Evolutionary conservation across 2,797 vertebrate genomes (phyloP).

Genomic region (Arnoldichthys spilopterus): DNA sequence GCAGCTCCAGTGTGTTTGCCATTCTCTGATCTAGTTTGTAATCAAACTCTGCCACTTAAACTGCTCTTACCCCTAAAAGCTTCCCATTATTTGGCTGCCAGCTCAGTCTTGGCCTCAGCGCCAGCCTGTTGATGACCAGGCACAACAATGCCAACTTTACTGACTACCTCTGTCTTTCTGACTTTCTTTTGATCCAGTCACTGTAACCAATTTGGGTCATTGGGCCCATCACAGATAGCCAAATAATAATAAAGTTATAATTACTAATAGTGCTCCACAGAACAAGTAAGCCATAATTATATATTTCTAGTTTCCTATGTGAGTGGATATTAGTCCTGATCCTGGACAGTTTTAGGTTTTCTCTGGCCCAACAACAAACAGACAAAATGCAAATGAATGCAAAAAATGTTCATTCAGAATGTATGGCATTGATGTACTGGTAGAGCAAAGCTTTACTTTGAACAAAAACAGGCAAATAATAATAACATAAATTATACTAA

Average conservation of each 20-base stretch:
- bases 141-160: slow-evolving; percentile 55
- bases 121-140: slow-evolving; percentile 58
- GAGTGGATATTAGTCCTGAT: neutral
- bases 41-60: slow-evolving; percentile 80
- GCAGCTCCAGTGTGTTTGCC: slow-evolving; percentile 71
- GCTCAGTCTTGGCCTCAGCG: slow-evolving; percentile 66
- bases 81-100: slow-evolving; percentile 72
- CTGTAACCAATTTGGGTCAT: slow-evolving; percentile 15
- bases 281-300: neutral
- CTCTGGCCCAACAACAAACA: neutral
- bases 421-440: neutral
- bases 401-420: neutral
- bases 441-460: neutral
- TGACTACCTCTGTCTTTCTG: slow-evolving; percentile 34
- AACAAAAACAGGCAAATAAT: too few relatives aligned
- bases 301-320: neutral
- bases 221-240: neutral
- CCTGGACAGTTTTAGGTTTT: neutral
- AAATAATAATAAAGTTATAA: slow-evolving; percentile 5
- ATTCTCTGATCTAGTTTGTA: slow-evolving; percentile 75
- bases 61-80: slow-evolving; percentile 73
- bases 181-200: slow-evolving; percentile 53
- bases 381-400: neutral
- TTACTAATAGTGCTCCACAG: slow-evolving; percentile 20
- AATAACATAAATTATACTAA: neutral